Evolutionary conservation across 2,888 invertebrate genomes (phyloP).

Genomic region (Aphrophora alni): DNA sequence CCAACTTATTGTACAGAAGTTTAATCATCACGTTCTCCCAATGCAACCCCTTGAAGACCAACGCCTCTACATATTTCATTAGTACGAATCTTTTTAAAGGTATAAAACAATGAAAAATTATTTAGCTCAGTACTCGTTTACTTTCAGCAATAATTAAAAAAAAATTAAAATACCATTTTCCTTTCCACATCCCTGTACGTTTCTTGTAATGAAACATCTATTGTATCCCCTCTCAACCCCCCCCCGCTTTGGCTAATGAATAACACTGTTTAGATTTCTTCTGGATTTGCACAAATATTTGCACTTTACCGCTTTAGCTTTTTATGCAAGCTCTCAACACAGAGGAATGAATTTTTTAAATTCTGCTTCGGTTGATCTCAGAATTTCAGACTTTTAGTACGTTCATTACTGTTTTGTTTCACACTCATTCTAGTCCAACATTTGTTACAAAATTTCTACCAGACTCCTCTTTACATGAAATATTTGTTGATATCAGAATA

Average conservation of each 20-base stretch:
- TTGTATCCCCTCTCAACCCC: neutral
- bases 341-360: neutral
- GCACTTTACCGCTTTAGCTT: neutral
- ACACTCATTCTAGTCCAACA: no score
- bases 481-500: no score
- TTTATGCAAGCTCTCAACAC: neutral
- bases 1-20: neutral
- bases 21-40: neutral
- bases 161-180: neutral
- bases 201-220: neutral
- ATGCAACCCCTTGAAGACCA: slow-evolving; percentile 17
- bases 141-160: neutral
- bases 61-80: slow-evolving; percentile 31
- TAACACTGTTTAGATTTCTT: neutral
- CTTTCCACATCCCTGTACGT: neutral
- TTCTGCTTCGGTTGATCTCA: neutral
- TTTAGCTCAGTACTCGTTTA: neutral
- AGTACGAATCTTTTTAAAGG: slow-evolving; percentile 21
- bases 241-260: neutral
- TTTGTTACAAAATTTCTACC: no score
- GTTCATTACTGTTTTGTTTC: no score
- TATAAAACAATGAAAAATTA: slow-evolving; percentile 9
- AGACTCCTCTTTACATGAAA: no score
- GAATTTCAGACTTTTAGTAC: no score
- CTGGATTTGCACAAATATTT: neutral